phyloP scores from a whole-genome alignment of 2,113 vertebrate genomes.

The Hydrolagus affinis region DNA sequence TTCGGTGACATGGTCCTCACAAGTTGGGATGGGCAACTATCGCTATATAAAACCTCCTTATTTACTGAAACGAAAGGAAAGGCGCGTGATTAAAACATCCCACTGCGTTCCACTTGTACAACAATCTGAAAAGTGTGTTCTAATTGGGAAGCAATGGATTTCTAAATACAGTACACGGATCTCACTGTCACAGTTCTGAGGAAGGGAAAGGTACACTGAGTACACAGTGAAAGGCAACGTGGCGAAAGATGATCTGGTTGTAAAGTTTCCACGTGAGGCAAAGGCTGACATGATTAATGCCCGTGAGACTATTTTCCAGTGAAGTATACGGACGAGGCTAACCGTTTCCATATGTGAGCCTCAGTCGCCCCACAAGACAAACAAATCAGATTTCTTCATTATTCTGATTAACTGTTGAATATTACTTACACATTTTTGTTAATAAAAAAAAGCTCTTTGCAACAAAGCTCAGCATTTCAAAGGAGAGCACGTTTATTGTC shows the following conservation, averaged over 20 bases:
- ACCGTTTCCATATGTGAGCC: neutral
- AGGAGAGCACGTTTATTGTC: too few species aligned
- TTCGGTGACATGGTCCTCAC: too few species aligned
- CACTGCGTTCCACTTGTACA: neutral
- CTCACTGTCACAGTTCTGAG: neutral
- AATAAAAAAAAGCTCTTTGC: neutral
- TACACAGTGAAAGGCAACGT: neutral
- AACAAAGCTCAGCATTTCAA: neutral
- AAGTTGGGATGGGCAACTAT: too few species aligned
- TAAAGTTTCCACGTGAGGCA: neutral
- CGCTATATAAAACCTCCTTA: too few species aligned
- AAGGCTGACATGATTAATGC: neutral
- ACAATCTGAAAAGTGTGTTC: neutral
- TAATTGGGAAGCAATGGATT: neutral
- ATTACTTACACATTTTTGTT: neutral
- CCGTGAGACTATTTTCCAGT: neutral
- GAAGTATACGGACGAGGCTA: neutral
- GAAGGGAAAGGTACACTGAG: neutral
- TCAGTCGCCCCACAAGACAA: neutral
- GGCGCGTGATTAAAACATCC: neutral
- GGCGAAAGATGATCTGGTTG: neutral
- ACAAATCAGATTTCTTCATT: neutral
- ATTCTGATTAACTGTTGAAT: neutral
- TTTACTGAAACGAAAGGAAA: neutral
- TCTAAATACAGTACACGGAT: neutral